Conservation (phyloP, 2,113 vertebrate species). For the Tupaia tana region DNA sequence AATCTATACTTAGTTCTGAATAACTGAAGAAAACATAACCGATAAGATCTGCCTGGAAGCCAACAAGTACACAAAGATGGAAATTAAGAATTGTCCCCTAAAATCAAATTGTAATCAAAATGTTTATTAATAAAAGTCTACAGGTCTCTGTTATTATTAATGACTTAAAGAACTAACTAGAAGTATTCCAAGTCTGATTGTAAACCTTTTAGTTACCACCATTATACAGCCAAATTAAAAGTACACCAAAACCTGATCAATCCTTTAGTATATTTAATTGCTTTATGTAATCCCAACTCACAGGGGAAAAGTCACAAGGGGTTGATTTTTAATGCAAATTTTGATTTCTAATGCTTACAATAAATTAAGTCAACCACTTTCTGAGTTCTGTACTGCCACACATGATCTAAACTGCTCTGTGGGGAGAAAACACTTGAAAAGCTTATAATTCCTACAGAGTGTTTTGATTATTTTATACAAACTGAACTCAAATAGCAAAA, state of each 20-base stretch:
- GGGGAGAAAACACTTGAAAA: conserved; percentile 80
- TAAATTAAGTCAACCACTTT: conserved; percentile 80
- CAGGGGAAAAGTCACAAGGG: conserved; percentile 40
- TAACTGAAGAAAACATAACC: background rate
- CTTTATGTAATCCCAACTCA: conserved; percentile 40
- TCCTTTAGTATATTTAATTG: background rate
- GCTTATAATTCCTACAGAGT: conserved; percentile 76
- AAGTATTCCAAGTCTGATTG: conserved; percentile 43
- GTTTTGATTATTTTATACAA: conserved; percentile 83
- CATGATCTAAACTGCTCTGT: conserved; percentile 70
- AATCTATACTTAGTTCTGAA: background rate
- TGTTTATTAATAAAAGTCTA: conserved; percentile 41
- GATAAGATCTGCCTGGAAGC: background rate
- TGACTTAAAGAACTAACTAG: conserved; percentile 50
- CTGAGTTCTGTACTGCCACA: conserved; percentile 65
- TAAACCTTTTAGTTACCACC: conserved; percentile 38
- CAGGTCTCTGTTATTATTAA: conserved; percentile 27
- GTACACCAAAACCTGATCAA: conserved; percentile 49
- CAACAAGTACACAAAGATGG: conserved; percentile 6
- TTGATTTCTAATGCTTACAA: conserved; percentile 80
- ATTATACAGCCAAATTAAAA: conserved; percentile 59
- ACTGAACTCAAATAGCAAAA: conserved; percentile 71
- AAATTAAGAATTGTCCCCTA: background rate
- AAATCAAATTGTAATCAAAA: conserved; percentile 46
- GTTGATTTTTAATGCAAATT: conserved; percentile 74